Percentiles rank a stretch among this genome's conserved stretches.
Conservation (phyloP, 1,140 invertebrate genomes). For the Drosophila kohkoa region DNA sequence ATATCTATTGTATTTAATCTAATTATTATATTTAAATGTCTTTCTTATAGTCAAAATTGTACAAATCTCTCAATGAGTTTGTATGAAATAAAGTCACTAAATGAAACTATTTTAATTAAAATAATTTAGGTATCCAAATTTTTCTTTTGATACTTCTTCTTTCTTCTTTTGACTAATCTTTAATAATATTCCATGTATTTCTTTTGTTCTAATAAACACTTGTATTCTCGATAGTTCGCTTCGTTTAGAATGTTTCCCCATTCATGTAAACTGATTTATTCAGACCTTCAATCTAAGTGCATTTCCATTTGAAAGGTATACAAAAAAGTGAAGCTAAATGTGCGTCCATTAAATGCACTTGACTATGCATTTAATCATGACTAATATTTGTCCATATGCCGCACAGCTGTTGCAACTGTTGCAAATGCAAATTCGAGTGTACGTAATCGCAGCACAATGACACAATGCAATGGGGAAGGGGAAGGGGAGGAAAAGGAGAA, state of each 20-base stretch:
- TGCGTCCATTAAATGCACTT: conserved; percentile 7
- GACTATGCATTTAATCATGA: conserved; percentile 1
- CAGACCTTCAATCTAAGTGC: neutral
- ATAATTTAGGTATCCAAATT: too few species aligned
- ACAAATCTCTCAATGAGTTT: too few species aligned
- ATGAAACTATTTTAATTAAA: too few species aligned
- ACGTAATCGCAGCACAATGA: conserved; percentile 28
- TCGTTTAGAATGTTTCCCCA: neutral
- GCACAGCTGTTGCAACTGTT: conserved; percentile 30
- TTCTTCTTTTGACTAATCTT: too few species aligned
- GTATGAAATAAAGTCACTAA: too few species aligned
- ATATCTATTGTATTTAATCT: too few species aligned
- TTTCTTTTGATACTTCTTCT: too few species aligned
- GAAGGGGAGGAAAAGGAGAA: neutral
- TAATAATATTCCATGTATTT: too few species aligned
- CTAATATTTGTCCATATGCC: conserved; percentile 1
- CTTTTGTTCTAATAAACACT: too few species aligned
- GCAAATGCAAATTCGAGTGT: conserved; percentile 7
- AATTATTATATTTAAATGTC: too few species aligned
- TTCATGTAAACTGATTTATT: neutral
- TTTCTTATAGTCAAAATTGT: too few species aligned
- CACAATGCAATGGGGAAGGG: neutral
- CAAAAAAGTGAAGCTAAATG: neutral
- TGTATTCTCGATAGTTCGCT: too few species aligned
- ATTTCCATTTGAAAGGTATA: neutral